Evolutionary conservation across 2,888 invertebrate genomes (phyloP).

Genomic region (Leptopilina syphax): DNA sequence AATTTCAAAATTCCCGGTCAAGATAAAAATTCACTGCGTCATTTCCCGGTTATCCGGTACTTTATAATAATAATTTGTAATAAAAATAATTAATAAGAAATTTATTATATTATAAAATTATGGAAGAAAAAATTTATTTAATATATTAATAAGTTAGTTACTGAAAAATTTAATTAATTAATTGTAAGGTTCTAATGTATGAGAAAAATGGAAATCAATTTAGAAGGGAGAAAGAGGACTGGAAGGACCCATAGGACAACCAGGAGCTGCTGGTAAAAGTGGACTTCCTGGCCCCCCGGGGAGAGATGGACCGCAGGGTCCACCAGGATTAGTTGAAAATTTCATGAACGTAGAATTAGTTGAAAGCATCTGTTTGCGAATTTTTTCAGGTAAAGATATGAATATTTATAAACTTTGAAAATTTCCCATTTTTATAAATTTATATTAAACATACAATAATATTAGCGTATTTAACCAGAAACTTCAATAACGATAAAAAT

Average conservation of each 20-base stretch:
- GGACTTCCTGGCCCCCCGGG: conserved; percentile 82
- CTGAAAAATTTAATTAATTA: no score
- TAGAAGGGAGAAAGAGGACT: conserved; percentile 81
- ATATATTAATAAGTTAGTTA: no score
- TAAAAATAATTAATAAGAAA: no score
- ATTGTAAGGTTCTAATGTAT: no score
- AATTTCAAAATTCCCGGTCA: no score
- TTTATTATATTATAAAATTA: no score
- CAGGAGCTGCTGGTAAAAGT: conserved; percentile 62
- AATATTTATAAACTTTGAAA: background rate
- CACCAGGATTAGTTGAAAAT: background rate
- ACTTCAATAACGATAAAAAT: no score
- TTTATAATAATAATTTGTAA: no score
- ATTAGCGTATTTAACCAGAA: background rate
- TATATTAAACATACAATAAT: background rate
- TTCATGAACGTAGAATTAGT: background rate
- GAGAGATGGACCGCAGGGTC: background rate
- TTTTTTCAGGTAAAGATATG: background rate
- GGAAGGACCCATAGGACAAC: conserved; percentile 80
- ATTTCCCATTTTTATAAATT: background rate
- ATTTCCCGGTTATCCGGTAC: no score
- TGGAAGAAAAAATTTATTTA: no score
- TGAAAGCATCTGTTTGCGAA: background rate
- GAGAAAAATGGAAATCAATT: background rate
- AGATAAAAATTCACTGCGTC: no score